Percentiles rank a stretch among this genome's conserved stretches.
These are phyloP conservation scores for Lordiphosa clarofinis DNA, from an alignment of 1,140 invertebrate species.

Conservation along the genomic window DNA sequence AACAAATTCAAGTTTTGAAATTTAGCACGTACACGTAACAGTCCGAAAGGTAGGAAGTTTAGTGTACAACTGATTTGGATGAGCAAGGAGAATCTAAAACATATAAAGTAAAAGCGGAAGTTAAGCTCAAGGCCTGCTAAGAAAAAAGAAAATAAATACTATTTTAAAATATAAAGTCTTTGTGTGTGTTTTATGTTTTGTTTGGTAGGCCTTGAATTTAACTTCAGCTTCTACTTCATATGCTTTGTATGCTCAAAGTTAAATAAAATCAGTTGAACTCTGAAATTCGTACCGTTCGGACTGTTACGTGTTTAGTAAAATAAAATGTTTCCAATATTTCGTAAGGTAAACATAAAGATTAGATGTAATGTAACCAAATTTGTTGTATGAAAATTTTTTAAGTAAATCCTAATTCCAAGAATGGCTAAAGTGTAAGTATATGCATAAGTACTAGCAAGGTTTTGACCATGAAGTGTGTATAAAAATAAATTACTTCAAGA, in stretches of 20 bases:
- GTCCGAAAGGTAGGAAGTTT: slow-evolving; percentile 28
- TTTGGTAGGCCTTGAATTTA: slow-evolving; percentile 4
- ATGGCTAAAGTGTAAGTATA: no score
- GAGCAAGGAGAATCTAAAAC: not conserved
- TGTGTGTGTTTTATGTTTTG: not conserved
- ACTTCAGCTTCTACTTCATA: not conserved
- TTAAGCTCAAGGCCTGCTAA: slow-evolving; percentile 3
- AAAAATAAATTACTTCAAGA: no score
- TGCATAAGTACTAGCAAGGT: no score
- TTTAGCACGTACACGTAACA: slow-evolving; percentile 5
- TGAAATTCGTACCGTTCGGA: slow-evolving; percentile 28
- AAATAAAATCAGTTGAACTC: slow-evolving; percentile 2
- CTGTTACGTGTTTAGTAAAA: not conserved
- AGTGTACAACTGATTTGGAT: slow-evolving; percentile 3
- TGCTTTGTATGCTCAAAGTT: not conserved
- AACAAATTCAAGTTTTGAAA: slow-evolving; percentile 1
- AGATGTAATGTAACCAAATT: no score
- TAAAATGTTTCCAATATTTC: no score
- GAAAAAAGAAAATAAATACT: not conserved
- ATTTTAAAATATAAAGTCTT: not conserved
- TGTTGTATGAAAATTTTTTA: no score
- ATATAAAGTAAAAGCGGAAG: not conserved
- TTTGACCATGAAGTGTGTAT: no score
- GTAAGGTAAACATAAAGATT: no score
- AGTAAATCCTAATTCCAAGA: no score